These are phyloP conservation scores for Cyaniris semiargus DNA, from an alignment of 2,888 invertebrate species.

Conservation along the genomic window DNA sequence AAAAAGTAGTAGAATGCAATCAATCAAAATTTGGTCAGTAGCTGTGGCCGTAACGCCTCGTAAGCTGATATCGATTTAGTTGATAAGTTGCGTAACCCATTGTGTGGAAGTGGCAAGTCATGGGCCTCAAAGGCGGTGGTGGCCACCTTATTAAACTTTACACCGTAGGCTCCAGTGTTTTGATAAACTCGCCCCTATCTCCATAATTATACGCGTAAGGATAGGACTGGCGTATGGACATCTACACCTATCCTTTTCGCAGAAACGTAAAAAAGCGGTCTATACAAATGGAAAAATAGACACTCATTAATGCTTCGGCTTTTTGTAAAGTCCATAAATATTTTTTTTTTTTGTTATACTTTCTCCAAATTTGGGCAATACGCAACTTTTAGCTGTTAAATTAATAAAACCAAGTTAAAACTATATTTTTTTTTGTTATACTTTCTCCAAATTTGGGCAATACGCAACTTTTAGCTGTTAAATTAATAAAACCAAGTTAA, in stretches of 20 bases:
- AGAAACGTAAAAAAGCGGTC: background rate
- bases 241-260: conserved; percentile 40
- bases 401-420: too few species aligned
- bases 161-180: conserved; percentile 74
- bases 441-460: too few species aligned
- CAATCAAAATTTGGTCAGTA: conserved; percentile 80
- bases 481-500: too few species aligned
- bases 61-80: conserved; percentile 79
- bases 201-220: conserved; percentile 50
- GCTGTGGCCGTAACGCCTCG: conserved; percentile 77
- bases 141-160: conserved; percentile 80
- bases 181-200: conserved; percentile 70
- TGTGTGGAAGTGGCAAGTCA: conserved; percentile 74
- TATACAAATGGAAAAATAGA: background rate
- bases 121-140: conserved; percentile 75
- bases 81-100: conserved; percentile 79
- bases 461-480: too few species aligned
- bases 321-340: too few species aligned
- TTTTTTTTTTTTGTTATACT: too few species aligned
- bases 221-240: background rate
- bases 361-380: too few species aligned
- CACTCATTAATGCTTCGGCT: background rate
- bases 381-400: too few species aligned
- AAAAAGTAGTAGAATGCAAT: conserved; percentile 62
- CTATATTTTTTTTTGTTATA: too few species aligned